Percentiles rank a stretch among this genome's conserved stretches.
These are phyloP conservation scores for Gastracanthus pulcherrimus DNA, from an alignment of 2,888 invertebrate species.

Conservation along the genomic window DNA sequence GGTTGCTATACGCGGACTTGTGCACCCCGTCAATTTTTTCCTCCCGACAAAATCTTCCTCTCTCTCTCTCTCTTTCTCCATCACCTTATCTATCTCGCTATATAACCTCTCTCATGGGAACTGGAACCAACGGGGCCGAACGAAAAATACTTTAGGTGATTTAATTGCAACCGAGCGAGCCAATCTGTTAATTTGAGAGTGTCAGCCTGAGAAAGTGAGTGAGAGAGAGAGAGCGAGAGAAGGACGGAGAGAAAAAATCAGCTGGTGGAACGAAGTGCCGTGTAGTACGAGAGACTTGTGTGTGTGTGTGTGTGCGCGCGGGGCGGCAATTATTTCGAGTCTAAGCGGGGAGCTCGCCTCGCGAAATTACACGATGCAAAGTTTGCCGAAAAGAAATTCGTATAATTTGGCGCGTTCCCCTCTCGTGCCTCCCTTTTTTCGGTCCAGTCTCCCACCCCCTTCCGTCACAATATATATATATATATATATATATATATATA, in stretches of 20 bases:
- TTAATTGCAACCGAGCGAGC: conserved; percentile 73
- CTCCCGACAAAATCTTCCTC: conserved; percentile 28
- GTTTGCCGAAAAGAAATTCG: conserved; percentile 57
- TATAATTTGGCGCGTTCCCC: conserved; percentile 50
- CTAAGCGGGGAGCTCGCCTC: conserved; percentile 35
- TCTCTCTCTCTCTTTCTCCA: conserved; percentile 10
- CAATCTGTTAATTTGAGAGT: conserved; percentile 74
- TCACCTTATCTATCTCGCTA: no score
- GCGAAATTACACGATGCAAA: conserved; percentile 55
- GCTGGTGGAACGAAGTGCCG: conserved; percentile 15
- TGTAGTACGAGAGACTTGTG: not conserved
- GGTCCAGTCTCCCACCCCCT: not conserved
- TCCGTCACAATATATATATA: not conserved
- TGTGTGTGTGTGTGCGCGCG: not conserved
- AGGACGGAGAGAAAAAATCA: conserved; percentile 23
- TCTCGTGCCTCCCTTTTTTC: not conserved
- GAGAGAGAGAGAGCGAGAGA: not conserved
- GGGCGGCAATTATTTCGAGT: conserved; percentile 53
- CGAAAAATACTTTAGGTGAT: conserved; percentile 64
- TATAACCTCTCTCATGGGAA: conserved; percentile 56
- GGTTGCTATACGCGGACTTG: conserved; percentile 45
- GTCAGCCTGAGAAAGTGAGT: conserved; percentile 69
- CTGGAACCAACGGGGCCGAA: not conserved
- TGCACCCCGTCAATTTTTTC: conserved; percentile 40
- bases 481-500: not conserved